Percentiles rank a stretch among this genome's conserved stretches.
These are phyloP conservation scores for Heloderma charlesbogerti DNA, from an alignment of 2,113 vertebrate species.

Conservation along the genomic window DNA sequence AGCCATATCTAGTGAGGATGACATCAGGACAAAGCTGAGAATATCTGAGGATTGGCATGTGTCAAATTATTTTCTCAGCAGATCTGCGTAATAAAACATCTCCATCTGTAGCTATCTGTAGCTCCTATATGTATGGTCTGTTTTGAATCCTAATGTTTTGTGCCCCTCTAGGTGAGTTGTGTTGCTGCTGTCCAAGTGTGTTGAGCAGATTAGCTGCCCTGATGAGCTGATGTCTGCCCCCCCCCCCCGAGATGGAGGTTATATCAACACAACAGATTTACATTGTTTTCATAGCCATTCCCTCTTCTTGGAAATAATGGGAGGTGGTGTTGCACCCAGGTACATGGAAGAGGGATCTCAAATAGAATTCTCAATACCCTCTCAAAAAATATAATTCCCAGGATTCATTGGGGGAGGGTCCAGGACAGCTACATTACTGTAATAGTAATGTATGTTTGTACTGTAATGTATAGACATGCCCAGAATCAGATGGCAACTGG, in stretches of 20 bases:
- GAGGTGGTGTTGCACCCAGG: not conserved
- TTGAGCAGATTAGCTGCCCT: not conserved
- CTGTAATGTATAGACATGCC: not conserved
- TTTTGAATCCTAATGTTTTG: not conserved
- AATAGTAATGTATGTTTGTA: not conserved
- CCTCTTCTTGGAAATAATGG: not conserved
- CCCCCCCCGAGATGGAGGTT: not conserved
- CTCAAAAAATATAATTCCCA: not conserved
- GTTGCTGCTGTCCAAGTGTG: not conserved
- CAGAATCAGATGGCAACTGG: not conserved
- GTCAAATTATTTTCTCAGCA: constrained; percentile 30
- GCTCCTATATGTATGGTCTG: not conserved
- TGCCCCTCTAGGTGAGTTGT: not conserved
- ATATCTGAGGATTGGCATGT: constrained; percentile 16
- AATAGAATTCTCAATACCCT: not conserved
- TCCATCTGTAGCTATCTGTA: constrained; percentile 26
- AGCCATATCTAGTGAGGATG: not conserved
- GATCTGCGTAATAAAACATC: constrained; percentile 11
- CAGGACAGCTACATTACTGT: no score
- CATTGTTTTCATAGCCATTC: not conserved
- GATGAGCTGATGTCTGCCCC: not conserved
- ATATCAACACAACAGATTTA: not conserved
- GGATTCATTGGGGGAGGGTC: not conserved
- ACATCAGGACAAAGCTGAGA: constrained; percentile 28
- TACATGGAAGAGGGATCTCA: not conserved